Evolutionary conservation across 1,140 invertebrate species (phyloP), one percentile per base, ranked within the genome.

Genomic region (Alviniconcha marisindica): DNA sequence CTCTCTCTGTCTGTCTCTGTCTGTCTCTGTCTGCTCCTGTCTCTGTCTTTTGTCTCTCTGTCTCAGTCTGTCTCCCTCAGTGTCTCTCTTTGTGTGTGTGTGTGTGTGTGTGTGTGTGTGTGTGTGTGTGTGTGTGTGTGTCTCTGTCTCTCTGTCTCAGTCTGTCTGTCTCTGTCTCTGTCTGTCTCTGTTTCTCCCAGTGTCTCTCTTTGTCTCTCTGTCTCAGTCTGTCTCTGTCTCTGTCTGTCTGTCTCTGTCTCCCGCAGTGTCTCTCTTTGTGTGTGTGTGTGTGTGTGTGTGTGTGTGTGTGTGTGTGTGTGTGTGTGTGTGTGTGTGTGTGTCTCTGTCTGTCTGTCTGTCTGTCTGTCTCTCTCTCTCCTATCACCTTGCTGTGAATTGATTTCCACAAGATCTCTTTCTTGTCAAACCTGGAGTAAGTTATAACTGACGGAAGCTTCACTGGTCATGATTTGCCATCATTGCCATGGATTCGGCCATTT

Each of bases 31-130:
- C 66, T 28, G 12, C n/a, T 36, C 33, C 66, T 69, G 7, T 69
- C 66, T 69, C 66, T 69, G 7, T 69, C 66, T 69, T n/a, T 69
- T n/a, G 10, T 69, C 66, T 69, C 66, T 69, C 66, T 69, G 7
- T 28, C 66, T 69, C 66, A 10, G 7, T 69, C 66, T 69, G 7
- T 69, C 66, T 69, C 66, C n/a, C 66, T 69, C 66, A 12, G 7
- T 69, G 7, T 69, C 66, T 69, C 66, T 69, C 66, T 69, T n/a
- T 69, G 7, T 69, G 7, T 69, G 7, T 36, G 7, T 69, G 7
- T 69, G 7, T 69, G 7, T 36, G 7, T 69, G 7, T 36, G 7
- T 69, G 7, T 36, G 7, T 69, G 7, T 36, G 7, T 69, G 7
- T 69, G 7, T 69, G 7, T 69, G 7, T 36, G 7, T 69, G 7